phyloP scores from a whole-genome alignment of 1,140 invertebrate species.

The Eriocheir sinensis region DNA sequence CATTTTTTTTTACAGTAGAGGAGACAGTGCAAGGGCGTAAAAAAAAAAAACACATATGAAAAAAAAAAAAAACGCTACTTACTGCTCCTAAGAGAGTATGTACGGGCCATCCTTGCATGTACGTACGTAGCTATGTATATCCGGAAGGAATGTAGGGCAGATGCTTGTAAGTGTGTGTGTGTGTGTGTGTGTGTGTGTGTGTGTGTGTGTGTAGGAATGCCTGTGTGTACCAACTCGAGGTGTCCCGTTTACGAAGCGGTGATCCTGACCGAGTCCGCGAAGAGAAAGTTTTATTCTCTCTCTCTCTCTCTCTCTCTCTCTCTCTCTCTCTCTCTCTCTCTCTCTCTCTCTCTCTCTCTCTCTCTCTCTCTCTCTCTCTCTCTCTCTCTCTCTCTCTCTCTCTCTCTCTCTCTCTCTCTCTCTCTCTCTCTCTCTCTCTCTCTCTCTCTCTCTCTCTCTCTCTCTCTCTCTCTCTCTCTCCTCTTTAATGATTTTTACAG shows the following conservation, averaged over 20 bases:
- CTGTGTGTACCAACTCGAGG: not conserved
- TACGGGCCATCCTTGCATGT: too few species aligned
- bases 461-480: not conserved
- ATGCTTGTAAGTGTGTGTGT: not conserved
- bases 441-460: constrained; percentile 22
- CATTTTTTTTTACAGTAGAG: too few species aligned
- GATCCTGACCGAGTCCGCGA: not conserved
- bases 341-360: constrained; percentile 22
- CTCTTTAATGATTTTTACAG: too few species aligned
- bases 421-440: constrained; percentile 22
- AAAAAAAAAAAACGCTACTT: too few species aligned
- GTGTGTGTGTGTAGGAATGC: not conserved
- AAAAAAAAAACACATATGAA: too few species aligned
- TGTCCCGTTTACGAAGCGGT: not conserved
- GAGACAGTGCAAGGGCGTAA: too few species aligned
- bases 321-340: constrained; percentile 4
- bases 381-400: not conserved
- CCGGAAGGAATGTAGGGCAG: not conserved
- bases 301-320: not conserved
- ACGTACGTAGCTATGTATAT: too few species aligned
- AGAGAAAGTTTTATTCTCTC: not conserved
- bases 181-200: not conserved
- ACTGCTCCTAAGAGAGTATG: too few species aligned
- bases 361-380: constrained; percentile 19
- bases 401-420: not conserved